phyloP scores from a whole-genome alignment of 2,888 invertebrate species.

The Callyntrura guangdongensis region DNA sequence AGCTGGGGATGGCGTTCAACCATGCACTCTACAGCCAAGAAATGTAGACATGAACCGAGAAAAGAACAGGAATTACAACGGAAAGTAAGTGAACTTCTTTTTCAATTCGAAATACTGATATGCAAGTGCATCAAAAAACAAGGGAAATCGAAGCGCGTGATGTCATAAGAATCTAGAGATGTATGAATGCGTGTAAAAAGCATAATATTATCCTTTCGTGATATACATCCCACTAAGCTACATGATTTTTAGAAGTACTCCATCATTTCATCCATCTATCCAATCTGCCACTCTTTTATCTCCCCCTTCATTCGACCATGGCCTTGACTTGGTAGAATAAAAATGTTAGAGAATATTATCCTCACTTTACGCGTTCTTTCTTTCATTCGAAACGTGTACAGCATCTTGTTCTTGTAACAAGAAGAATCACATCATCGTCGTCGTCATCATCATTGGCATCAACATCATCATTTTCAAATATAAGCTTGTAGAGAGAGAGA shows the following conservation, averaged over 20 bases:
- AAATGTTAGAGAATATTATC: conserved; percentile 22
- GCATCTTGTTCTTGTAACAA: conserved; percentile 49
- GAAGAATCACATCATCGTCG: conserved; percentile 59
- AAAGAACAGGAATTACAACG: conserved; percentile 29
- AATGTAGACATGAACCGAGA: conserved; percentile 66
- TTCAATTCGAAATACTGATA: conserved; percentile 12
- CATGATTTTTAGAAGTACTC: conserved; percentile 64
- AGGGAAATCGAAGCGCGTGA: conserved; percentile 1
- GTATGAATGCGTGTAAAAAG: neutral
- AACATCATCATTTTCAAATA: conserved; percentile 1
- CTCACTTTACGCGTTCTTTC: conserved; percentile 32
- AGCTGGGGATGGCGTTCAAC: conserved; percentile 41
- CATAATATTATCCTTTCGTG: conserved; percentile 42
- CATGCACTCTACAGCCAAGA: conserved; percentile 60
- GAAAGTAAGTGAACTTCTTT: conserved; percentile 66
- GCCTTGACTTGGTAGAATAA: conserved; percentile 55
- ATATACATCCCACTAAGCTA: conserved; percentile 27
- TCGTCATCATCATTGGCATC: conserved; percentile 36
- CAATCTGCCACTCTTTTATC: conserved; percentile 66
- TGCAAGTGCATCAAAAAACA: conserved; percentile 14
- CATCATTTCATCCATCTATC: conserved; percentile 73
- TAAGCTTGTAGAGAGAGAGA: neutral
- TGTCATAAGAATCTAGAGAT: conserved; percentile 23
- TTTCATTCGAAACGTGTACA: neutral
- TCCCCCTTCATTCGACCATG: conserved; percentile 18